Conservation (phyloP, 1,140 invertebrate species). For the Brachionus rotundiformis region DNA sequence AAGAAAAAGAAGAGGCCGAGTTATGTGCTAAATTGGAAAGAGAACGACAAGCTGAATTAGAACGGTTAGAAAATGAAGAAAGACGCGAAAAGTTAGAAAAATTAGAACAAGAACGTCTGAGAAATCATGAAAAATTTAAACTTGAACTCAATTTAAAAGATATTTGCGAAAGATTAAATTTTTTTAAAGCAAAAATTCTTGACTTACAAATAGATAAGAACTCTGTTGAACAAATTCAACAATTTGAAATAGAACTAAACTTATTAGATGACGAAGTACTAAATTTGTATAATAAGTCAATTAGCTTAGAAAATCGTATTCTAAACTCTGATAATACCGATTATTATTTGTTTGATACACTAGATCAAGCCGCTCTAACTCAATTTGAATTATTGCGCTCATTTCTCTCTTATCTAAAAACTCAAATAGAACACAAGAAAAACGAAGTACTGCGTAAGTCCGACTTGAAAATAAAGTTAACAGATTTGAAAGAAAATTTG, state of each 20-base stretch:
- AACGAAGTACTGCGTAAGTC: not conserved
- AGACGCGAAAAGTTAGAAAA: conserved; percentile 22
- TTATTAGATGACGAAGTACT: conserved; percentile 16
- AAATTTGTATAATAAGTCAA: conserved; percentile 13
- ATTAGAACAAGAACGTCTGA: conserved; percentile 3
- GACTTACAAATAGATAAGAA: not conserved
- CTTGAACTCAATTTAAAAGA: conserved; percentile 37
- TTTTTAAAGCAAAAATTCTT: not conserved
- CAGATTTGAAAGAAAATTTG: not conserved
- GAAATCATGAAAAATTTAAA: conserved; percentile 25
- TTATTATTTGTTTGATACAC: conserved; percentile 20
- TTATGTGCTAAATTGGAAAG: not conserved
- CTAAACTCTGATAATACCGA: not conserved
- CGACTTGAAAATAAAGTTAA: not conserved
- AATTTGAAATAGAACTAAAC: conserved; percentile 12
- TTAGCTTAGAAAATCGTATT: conserved; percentile 11
- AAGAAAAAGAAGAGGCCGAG: conserved; percentile 15
- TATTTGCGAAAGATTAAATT: conserved; percentile 28
- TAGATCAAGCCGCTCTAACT: conserved; percentile 22
- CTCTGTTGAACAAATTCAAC: not conserved
- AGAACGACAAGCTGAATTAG: not conserved
- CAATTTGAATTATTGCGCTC: conserved; percentile 29
- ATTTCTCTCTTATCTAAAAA: conserved; percentile 1
- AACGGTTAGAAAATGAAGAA: not conserved
- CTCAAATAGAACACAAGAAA: conserved; percentile 25